Percentiles rank a stretch among this genome's conserved stretches.
Evolutionary conservation across 2,888 invertebrate species (phyloP).

Genomic region (Pterobdella sp.): DNA sequence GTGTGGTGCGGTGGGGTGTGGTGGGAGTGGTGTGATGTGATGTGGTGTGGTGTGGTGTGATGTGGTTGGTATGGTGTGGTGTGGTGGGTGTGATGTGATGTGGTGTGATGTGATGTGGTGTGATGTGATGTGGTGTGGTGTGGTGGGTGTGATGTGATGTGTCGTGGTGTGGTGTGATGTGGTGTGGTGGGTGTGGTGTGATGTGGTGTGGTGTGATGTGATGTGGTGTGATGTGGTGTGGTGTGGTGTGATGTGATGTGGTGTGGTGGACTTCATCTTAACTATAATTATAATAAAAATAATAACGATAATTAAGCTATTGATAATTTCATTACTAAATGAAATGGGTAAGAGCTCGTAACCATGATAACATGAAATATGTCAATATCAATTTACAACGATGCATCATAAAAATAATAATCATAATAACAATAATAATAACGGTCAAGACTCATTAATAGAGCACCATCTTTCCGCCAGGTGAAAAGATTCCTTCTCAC

Average conservation of each 20-base stretch:
- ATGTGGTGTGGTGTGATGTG: background rate
- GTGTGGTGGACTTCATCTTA: background rate
- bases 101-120: background rate
- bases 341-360: too few species aligned
- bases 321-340: too few species aligned
- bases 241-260: background rate
- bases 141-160: background rate
- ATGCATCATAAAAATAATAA: background rate
- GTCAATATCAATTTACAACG: background rate
- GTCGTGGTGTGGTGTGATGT: background rate
- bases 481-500: constrained; percentile 33
- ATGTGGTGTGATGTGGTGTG: background rate
- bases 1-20: too few species aligned
- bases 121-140: background rate
- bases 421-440: background rate
- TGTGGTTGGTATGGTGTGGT: background rate
- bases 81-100: background rate
- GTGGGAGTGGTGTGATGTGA: too few species aligned
- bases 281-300: background rate
- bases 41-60: too few species aligned
- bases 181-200: background rate
- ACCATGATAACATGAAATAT: too few species aligned
- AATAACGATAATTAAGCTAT: too few species aligned
- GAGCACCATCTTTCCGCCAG: constrained; percentile 14
- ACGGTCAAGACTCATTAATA: too few species aligned